Percentiles rank a stretch among this genome's conserved stretches.
phyloP scores from a whole-genome alignment of 2,888 invertebrate genomes.

The Agonopterix alstromeriana region DNA sequence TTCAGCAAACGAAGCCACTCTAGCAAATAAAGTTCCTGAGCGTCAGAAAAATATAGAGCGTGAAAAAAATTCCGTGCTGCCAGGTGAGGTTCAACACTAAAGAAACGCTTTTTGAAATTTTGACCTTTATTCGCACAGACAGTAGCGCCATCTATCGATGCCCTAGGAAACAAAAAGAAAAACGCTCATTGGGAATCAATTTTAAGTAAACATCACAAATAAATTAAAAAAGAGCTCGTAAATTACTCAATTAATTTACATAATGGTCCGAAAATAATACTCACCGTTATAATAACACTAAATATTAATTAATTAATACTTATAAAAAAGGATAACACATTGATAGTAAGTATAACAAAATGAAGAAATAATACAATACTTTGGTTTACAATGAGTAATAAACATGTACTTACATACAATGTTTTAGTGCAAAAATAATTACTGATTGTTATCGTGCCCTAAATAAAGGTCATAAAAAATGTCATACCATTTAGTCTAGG shows the following conservation, averaged over 20 bases:
- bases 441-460: slow-evolving; percentile 4
- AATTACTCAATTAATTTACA: slow-evolving; percentile 28
- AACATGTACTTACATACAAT: slow-evolving; percentile 12
- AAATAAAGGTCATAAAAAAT: background rate
- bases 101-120: too few relatives aligned
- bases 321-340: slow-evolving; percentile 12
- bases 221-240: slow-evolving; percentile 11
- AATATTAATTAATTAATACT: slow-evolving; percentile 32
- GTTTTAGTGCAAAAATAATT: slow-evolving; percentile 10
- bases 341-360: slow-evolving; percentile 39
- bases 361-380: slow-evolving; percentile 41
- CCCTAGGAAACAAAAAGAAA: too few relatives aligned
- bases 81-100: too few relatives aligned
- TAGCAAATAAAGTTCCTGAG: too few relatives aligned
- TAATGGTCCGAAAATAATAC: slow-evolving; percentile 56
- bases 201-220: slow-evolving; percentile 5
- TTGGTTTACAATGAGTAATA: slow-evolving; percentile 60
- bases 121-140: too few relatives aligned
- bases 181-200: too few relatives aligned
- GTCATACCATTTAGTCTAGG: background rate
- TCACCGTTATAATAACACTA: slow-evolving; percentile 39
- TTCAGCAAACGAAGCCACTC: too few relatives aligned
- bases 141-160: too few relatives aligned
- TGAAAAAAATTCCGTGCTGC: too few relatives aligned
- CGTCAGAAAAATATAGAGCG: too few relatives aligned